Base-by-base conservation (phyloP, 2,888 invertebrate genomes). In the Erebia epiphron region DNA sequence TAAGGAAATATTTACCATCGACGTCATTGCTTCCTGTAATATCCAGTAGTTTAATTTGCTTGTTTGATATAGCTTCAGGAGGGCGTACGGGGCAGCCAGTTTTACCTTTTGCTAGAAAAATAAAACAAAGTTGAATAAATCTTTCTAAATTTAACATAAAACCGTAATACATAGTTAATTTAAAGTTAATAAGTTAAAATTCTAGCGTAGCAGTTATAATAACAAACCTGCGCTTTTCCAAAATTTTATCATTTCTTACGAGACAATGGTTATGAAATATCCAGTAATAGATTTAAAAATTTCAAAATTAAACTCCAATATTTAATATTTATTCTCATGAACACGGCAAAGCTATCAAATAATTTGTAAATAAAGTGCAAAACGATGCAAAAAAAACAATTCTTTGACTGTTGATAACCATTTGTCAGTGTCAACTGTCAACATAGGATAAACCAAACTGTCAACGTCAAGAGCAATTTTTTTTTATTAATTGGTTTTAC, bases 201-300 rank as follows among this genome's bases (percentile, higher is more conserved):
- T 26, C 26, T 26, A 26, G 3, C 26, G 13, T 18, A 54, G 8
- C 2, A 43, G 13, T 41, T 52, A 4, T 16, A 18, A 62, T 21
- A 67, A 73, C 70, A 80, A 94, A 95, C 95, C 95, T 92, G 95
- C 93, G 90, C 95, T 96, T 90, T 95, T 96, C 96, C 96, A 96
- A 92, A 96, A 96, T 89, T 96, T 95, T 86, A 96, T 94, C 96
- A 96, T 96, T 89, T 92, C 94, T 70, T 73, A 75, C 18, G 57
- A 65, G 64, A 74, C 60, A 67, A 60, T 26, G 41, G 26, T 67
- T 50, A 41, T 43, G 54, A n/a, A 52, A 41, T 64, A 68, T 70
- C 35, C 21, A n/a, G 18, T 46, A 69, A 43, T 63, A 64, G 52
- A 67, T 64, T 54, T 49, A 54, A 61, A 49, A 70, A 60, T 35